These are phyloP conservation scores for Leucopsar rothschildi DNA, from an alignment of 2,113 vertebrate genomes.

Conservation along the genomic window DNA sequence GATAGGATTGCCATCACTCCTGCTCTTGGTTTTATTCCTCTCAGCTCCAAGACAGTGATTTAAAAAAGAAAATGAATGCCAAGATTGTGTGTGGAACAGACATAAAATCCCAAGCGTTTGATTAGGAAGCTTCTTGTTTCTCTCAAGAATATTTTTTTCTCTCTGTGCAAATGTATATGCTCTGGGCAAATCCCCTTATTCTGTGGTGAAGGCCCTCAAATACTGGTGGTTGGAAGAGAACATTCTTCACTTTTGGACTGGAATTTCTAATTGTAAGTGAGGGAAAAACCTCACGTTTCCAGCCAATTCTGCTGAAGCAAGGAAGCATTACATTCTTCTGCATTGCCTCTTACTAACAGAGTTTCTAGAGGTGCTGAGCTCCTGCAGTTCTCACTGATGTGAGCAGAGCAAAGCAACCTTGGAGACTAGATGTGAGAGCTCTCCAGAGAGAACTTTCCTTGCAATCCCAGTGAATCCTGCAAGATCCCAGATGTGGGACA, in stretches of 20 bases:
- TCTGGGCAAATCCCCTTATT: background rate
- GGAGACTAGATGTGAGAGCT: background rate
- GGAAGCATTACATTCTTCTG: background rate
- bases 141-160: background rate
- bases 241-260: background rate
- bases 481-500: background rate
- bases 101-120: background rate
- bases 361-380: background rate
- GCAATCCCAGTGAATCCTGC: background rate
- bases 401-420: background rate
- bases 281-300: rapidly evolving
- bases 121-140: background rate
- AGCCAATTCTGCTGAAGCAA: background rate
- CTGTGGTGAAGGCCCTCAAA: background rate
- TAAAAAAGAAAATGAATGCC: background rate
- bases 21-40: background rate
- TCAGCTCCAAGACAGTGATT: background rate
- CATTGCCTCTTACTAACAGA: background rate
- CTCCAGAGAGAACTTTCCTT: background rate
- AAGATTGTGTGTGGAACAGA: background rate
- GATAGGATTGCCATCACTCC: background rate
- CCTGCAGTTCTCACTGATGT: background rate
- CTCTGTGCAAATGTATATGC: background rate
- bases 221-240: background rate
- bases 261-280: background rate